Evolutionary conservation across 1,140 invertebrate species (phyloP).

Genomic region (Zaprionus africanus): DNA sequence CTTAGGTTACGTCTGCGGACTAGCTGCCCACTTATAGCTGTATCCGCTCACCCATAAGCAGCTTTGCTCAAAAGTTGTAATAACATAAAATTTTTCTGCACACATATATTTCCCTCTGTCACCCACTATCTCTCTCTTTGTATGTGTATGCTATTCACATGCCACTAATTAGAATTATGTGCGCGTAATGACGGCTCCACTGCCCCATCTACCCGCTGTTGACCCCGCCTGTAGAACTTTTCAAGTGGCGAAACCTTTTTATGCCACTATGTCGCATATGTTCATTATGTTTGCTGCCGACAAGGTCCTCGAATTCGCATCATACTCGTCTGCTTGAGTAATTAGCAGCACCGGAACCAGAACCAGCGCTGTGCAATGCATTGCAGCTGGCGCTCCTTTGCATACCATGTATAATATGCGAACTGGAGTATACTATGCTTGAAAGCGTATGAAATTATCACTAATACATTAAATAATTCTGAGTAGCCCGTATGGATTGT

Average conservation of each 20-base stretch:
- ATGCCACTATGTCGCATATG: slow-evolving; percentile 76
- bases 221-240: slow-evolving; percentile 35
- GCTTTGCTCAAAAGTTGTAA: slow-evolving; percentile 71
- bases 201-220: slow-evolving; percentile 27
- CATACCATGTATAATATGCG: not conserved
- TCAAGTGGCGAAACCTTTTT: slow-evolving; percentile 66
- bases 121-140: slow-evolving; percentile 4
- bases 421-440: not conserved
- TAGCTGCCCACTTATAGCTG: not conserved
- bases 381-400: slow-evolving; percentile 49
- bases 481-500: too few relatives aligned
- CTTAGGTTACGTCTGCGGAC: too few relatives aligned
- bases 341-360: slow-evolving; percentile 71
- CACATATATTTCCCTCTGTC: slow-evolving; percentile 46
- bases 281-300: slow-evolving; percentile 77
- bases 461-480: too few relatives aligned
- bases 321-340: slow-evolving; percentile 73
- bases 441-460: not conserved
- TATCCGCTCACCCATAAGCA: slow-evolving; percentile 54
- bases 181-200: slow-evolving; percentile 44
- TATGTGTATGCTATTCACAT: slow-evolving; percentile 48
- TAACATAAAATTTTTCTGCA: slow-evolving; percentile 65
- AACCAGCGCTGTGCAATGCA: slow-evolving; percentile 53
- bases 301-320: slow-evolving; percentile 69
- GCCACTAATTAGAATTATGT: slow-evolving; percentile 78